Evolutionary conservation across 2,888 invertebrate genomes (phyloP).

Genomic region (Dasypolia templi): DNA sequence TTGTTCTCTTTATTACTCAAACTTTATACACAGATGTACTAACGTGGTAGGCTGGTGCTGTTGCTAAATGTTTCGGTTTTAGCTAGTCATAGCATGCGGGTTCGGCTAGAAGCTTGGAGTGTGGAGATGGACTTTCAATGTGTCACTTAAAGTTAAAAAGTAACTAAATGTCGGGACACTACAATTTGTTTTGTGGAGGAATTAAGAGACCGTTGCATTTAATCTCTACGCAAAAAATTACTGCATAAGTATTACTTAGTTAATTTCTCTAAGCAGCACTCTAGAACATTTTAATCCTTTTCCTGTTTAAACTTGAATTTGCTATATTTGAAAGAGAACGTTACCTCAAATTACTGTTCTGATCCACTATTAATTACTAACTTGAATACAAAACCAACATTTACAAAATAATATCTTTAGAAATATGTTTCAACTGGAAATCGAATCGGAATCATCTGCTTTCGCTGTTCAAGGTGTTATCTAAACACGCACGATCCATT

Average conservation of each 20-base stretch:
- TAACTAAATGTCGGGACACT: background rate
- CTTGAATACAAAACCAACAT: background rate
- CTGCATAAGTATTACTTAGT: background rate
- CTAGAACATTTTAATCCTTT: background rate
- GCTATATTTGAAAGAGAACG: background rate
- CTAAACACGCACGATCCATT: slow-evolving; percentile 24
- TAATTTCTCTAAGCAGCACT: background rate
- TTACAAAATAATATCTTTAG: background rate
- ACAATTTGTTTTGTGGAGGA: background rate
- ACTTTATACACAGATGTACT: slow-evolving; percentile 69
- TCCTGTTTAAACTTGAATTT: background rate
- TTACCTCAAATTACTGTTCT: background rate
- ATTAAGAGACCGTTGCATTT: background rate
- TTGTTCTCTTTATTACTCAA: slow-evolving; percentile 71
- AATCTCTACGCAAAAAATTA: background rate
- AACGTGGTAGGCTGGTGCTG: slow-evolving; percentile 59
- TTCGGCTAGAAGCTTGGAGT: slow-evolving; percentile 25
- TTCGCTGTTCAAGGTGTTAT: slow-evolving; percentile 25
- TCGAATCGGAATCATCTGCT: slow-evolving; percentile 20
- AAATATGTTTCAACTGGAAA: background rate
- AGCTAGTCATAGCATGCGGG: slow-evolving; percentile 35
- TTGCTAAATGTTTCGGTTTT: slow-evolving; percentile 64
- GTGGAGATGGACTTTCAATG: background rate
- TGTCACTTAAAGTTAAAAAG: too few species aligned
- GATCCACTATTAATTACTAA: background rate